Conservation (phyloP, 2,888 invertebrate species). For the Terebella lapidaria region DNA sequence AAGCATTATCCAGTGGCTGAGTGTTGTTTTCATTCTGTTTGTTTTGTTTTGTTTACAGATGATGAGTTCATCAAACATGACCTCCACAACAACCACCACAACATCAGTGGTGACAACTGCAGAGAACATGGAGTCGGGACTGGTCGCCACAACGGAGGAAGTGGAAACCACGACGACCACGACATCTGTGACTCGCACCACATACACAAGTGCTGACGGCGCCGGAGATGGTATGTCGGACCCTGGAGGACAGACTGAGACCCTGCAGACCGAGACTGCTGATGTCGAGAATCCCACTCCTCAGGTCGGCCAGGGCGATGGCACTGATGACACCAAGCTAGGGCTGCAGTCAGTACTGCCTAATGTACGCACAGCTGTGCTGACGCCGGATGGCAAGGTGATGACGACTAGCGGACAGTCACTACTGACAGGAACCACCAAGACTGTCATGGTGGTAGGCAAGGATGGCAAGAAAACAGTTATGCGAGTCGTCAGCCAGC, state of each 20-base stretch:
- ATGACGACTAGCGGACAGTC: not conserved
- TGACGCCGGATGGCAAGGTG: constrained; percentile 1
- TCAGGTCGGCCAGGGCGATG: not conserved
- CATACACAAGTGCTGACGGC: not conserved
- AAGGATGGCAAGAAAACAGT: constrained; percentile 32
- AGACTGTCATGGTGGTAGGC: constrained; percentile 41
- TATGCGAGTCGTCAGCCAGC: constrained; percentile 1
- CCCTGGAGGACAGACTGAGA: no score
- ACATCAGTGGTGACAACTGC: constrained; percentile 18
- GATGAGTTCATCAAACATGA: not conserved
- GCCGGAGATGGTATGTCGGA: no score
- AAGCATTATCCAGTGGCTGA: no score
- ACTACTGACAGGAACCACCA: constrained; percentile 18
- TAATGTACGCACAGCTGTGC: not conserved
- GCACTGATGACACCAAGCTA: not conserved
- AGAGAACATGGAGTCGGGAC: not conserved
- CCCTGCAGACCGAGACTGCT: no score
- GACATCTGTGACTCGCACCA: not conserved
- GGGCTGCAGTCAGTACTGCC: not conserved
- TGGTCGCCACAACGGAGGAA: not conserved
- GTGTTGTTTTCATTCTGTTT: no score
- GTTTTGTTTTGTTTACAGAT: no score
- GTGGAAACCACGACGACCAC: constrained; percentile 10
- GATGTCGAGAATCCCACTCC: not conserved
- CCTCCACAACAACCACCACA: constrained; percentile 8